Evolutionary conservation across 2,888 invertebrate genomes (phyloP).

Genomic region (Ctena decussata): DNA sequence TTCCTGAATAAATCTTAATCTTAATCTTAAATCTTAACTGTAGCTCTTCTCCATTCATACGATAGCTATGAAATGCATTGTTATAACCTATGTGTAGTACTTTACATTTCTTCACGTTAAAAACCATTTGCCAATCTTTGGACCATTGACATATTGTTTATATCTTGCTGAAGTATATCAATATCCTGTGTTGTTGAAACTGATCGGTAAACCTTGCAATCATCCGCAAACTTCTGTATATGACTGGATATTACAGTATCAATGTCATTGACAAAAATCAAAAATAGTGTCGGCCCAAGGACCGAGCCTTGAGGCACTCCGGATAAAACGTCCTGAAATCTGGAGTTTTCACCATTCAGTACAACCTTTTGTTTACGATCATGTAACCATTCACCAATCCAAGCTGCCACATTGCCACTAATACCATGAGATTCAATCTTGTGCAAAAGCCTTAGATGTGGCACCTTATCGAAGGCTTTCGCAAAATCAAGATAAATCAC

Average conservation of each 20-base stretch:
- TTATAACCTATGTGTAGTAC: background rate
- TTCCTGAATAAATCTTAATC: too few relatives aligned
- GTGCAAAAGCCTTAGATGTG: background rate
- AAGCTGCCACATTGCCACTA: background rate
- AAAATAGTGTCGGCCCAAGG: background rate
- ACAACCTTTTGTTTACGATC: constrained; percentile 1
- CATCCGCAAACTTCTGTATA: constrained; percentile 18
- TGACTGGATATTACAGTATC: background rate
- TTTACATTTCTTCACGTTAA: constrained; percentile 4
- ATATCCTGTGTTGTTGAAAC: background rate
- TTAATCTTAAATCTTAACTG: too few relatives aligned
- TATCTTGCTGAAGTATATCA: background rate
- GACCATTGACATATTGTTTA: constrained; percentile 15
- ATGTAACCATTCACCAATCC: background rate
- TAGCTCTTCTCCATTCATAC: background rate
- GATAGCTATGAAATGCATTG: background rate
- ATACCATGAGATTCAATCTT: background rate
- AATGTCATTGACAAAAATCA: background rate
- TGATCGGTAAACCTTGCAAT: background rate
- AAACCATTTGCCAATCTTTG: constrained; percentile 17
- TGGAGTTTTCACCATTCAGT: background rate
- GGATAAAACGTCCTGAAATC: background rate
- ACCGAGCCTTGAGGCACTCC: constrained; percentile 17
- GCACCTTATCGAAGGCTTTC: constrained; percentile 1
- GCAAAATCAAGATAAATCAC: too few relatives aligned